phyloP scores from a whole-genome alignment of 1,140 invertebrate species.

The Zaprionus vittiger region DNA sequence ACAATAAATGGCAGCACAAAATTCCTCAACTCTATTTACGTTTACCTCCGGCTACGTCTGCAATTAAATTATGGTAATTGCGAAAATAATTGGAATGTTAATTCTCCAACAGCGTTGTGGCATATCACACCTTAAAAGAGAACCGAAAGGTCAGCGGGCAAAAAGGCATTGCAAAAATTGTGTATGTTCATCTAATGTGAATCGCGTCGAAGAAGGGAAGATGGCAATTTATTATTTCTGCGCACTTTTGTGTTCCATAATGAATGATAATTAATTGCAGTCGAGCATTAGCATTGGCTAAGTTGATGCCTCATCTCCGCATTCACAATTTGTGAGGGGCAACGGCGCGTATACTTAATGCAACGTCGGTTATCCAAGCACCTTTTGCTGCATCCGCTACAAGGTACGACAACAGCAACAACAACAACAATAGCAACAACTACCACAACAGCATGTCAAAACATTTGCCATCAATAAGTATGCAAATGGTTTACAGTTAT shows the following conservation, averaged over 20 bases:
- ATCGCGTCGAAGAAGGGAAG: not conserved
- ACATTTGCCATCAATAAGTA: slow-evolving; percentile 73
- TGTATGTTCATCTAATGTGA: not conserved
- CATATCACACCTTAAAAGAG: slow-evolving; percentile 4
- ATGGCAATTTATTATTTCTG: slow-evolving; percentile 21
- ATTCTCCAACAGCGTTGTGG: not conserved
- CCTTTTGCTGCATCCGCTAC: slow-evolving; percentile 60
- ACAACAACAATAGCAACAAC: not conserved
- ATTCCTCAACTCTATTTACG: not conserved
- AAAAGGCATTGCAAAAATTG: not conserved
- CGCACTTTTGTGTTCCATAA: not conserved
- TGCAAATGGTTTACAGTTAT: slow-evolving; percentile 74
- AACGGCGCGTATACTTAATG: slow-evolving; percentile 68
- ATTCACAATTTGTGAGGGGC: slow-evolving; percentile 29
- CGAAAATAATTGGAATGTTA: slow-evolving; percentile 7
- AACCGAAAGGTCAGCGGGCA: slow-evolving; percentile 1
- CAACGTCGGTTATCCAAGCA: slow-evolving; percentile 33
- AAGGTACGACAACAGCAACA: slow-evolving; percentile 22
- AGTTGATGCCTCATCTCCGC: slow-evolving; percentile 36
- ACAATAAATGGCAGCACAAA: not conserved
- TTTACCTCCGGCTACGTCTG: slow-evolving; percentile 1
- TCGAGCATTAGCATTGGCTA: slow-evolving; percentile 14
- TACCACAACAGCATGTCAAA: slow-evolving; percentile 58
- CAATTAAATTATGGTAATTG: slow-evolving; percentile 11
- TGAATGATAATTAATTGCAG: slow-evolving; percentile 45